A percentile compares a stretch with the other conserved stretches of the same genome.
These are phyloP conservation scores for Burhinus bistriatus DNA, from an alignment of 2,113 vertebrate species.

Conservation along the genomic window DNA sequence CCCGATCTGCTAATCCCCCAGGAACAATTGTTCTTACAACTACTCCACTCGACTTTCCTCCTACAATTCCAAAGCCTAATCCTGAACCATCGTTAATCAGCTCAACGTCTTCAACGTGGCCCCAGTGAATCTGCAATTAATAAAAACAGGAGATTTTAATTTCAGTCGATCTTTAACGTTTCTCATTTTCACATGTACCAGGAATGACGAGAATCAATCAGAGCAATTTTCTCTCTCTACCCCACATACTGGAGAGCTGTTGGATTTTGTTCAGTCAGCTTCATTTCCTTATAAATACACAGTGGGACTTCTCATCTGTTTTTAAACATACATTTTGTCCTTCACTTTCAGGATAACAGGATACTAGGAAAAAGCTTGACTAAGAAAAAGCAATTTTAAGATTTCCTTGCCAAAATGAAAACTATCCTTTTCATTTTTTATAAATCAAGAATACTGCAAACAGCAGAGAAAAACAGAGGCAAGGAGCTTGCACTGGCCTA, in stretches of 20 bases:
- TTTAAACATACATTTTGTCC: neutral
- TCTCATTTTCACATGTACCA: neutral
- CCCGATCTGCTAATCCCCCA: conserved; percentile 88
- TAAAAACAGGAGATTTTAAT: conserved; percentile 25
- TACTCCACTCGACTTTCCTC: conserved; percentile 87
- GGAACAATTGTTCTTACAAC: conserved; percentile 92
- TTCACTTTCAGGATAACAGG: conserved; percentile 6
- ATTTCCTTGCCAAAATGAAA: conserved; percentile 32
- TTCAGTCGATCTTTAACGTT: neutral
- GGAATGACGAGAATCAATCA: neutral
- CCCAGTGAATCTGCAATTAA: conserved; percentile 83
- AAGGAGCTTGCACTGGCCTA: neutral
- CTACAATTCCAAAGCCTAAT: conserved; percentile 96
- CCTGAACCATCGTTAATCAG: conserved; percentile 93
- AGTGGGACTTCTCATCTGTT: conserved; percentile 48
- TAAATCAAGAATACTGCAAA: conserved; percentile 20
- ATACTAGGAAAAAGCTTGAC: neutral
- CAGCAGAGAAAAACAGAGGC: conserved; percentile 18
- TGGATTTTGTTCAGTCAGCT: conserved; percentile 16
- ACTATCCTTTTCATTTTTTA: neutral
- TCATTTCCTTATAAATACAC: neutral
- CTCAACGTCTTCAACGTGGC: conserved; percentile 88
- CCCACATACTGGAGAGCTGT: neutral
- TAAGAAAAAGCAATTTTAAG: neutral
- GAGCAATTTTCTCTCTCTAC: neutral